phyloP scores from a whole-genome alignment of 2,797 vertebrate genomes.

The Acrossocheilus wenchowensis region DNA sequence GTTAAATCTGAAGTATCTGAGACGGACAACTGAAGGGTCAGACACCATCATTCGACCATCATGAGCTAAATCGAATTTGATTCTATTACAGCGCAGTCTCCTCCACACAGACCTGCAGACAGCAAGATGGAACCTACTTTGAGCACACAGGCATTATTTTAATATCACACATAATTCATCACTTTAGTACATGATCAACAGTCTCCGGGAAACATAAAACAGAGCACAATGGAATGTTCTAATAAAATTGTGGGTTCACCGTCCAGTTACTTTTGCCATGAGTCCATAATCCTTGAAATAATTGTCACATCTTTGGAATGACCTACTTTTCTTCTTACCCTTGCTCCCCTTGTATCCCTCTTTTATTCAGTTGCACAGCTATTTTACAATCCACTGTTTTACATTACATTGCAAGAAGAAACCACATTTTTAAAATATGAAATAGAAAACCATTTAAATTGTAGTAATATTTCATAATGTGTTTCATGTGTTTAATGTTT shows the following conservation, averaged over 20 bases:
- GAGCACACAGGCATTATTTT: constrained; percentile 11
- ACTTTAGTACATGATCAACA: constrained; percentile 23
- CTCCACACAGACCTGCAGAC: constrained; percentile 11
- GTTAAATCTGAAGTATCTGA: not conserved
- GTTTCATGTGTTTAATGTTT: no score
- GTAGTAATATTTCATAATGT: not conserved
- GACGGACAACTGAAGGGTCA: constrained; percentile 9
- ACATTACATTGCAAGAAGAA: no score
- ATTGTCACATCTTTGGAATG: constrained; percentile 14
- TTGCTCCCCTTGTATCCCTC: not conserved
- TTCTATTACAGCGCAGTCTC: constrained; percentile 5
- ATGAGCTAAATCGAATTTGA: constrained; percentile 19
- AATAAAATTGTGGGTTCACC: constrained; percentile 15
- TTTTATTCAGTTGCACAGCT: not conserved
- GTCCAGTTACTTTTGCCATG: not conserved
- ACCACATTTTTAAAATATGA: no score
- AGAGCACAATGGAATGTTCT: constrained; percentile 20
- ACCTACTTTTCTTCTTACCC: not conserved
- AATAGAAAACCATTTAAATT: no score
- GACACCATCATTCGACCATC: constrained; percentile 3
- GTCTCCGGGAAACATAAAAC: not conserved
- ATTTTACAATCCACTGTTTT: not conserved
- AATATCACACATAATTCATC: constrained; percentile 20
- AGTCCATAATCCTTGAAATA: constrained; percentile 7
- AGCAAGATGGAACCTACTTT: not conserved